phyloP scores from a whole-genome alignment of 1,140 invertebrate species.

The Ceratina australensis region DNA sequence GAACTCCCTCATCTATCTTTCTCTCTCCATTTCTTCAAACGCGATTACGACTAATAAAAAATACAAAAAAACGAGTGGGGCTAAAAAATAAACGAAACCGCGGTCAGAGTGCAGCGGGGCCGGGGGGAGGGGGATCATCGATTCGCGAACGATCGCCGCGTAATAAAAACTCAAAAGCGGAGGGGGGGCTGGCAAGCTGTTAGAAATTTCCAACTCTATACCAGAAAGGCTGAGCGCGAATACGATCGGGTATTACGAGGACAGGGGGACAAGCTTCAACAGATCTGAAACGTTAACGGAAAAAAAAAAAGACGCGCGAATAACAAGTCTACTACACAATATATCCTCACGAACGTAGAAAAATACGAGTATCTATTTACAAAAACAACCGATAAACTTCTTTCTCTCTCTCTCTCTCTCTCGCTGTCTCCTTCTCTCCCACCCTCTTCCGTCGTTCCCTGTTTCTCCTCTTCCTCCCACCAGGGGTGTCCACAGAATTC shows the following conservation, averaged over 20 bases:
- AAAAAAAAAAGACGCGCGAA: conserved; percentile 50
- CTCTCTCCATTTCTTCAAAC: neutral
- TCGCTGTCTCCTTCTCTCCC: conserved; percentile 9
- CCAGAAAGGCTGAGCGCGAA: conserved; percentile 11
- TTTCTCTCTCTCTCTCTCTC: conserved; percentile 35
- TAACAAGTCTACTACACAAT: conserved; percentile 56
- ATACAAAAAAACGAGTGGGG: neutral
- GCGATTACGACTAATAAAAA: neutral
- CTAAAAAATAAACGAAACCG: neutral
- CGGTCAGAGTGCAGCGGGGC: neutral
- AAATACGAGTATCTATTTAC: conserved; percentile 65
- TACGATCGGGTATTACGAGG: conserved; percentile 14
- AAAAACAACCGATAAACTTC: conserved; percentile 58
- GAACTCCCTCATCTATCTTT: neutral
- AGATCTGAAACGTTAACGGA: conserved; percentile 62
- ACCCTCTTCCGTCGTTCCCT: conserved; percentile 1
- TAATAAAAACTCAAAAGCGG: neutral
- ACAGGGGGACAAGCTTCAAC: conserved; percentile 35
- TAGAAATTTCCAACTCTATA: conserved; percentile 26
- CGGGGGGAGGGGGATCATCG: too few relatives aligned
- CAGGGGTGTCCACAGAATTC: neutral
- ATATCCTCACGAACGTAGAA: conserved; percentile 57
- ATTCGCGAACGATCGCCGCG: neutral
- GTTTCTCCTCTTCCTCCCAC: neutral
- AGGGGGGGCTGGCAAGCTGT: neutral